Conservation (phyloP, 2,888 invertebrate species). For the Apoda limacodes region DNA sequence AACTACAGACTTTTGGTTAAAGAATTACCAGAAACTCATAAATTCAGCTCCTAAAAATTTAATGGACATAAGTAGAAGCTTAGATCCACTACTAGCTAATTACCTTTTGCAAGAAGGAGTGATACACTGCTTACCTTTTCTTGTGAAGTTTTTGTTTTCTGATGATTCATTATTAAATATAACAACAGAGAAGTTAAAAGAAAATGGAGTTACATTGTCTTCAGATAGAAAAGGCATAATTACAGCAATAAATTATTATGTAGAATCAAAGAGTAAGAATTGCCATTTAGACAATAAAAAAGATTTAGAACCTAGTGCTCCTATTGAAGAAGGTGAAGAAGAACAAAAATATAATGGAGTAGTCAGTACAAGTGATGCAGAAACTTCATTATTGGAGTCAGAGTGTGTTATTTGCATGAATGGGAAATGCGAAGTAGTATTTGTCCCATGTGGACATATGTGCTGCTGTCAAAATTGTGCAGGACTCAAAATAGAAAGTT, state of each 20-base stretch:
- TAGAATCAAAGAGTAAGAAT: slow-evolving; percentile 43
- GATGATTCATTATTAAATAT: slow-evolving; percentile 63
- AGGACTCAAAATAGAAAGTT: slow-evolving; percentile 66
- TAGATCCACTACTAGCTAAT: slow-evolving; percentile 77
- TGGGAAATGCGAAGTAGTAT: slow-evolving; percentile 76
- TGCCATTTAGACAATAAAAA: slow-evolving; percentile 22
- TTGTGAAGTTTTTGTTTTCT: slow-evolving; percentile 71
- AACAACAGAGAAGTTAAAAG: slow-evolving; percentile 64
- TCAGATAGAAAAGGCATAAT: slow-evolving; percentile 73
- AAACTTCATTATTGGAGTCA: slow-evolving; percentile 43
- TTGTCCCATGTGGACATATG: slow-evolving; percentile 89
- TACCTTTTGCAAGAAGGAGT: slow-evolving; percentile 78
- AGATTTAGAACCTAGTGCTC: slow-evolving; percentile 32
- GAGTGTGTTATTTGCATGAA: slow-evolving; percentile 92
- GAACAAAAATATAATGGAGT: slow-evolving; percentile 44
- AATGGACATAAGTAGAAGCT: slow-evolving; percentile 68
- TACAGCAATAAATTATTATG: slow-evolving; percentile 72
- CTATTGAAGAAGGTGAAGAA: slow-evolving; percentile 28
- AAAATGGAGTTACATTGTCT: slow-evolving; percentile 66
- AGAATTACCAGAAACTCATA: slow-evolving; percentile 85
- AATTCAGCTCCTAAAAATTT: slow-evolving; percentile 79
- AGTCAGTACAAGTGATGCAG: slow-evolving; percentile 33
- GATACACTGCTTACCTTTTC: slow-evolving; percentile 81
- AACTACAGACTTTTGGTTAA: slow-evolving; percentile 76
- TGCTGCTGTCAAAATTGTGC: slow-evolving; percentile 84